phyloP scores from a whole-genome alignment of 2,113 vertebrate species.

The Melanostigma gelatinosum region DNA sequence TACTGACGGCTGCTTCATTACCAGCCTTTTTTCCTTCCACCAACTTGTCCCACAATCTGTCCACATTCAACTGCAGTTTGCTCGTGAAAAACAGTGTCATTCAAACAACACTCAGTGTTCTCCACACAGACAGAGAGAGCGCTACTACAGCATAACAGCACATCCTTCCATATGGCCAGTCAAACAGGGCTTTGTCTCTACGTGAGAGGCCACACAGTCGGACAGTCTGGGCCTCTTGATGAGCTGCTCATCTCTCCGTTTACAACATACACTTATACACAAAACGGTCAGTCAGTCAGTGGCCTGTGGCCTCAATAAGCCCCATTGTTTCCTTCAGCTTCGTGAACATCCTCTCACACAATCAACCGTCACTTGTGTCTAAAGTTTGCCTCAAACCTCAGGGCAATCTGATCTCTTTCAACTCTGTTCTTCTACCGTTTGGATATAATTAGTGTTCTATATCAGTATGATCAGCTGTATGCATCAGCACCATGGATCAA shows the following conservation, averaged over 20 bases:
- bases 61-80: slow-evolving; percentile 4
- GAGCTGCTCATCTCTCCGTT: slow-evolving; percentile 57
- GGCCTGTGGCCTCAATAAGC: slow-evolving; percentile 37
- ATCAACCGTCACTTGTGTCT: neutral
- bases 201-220: slow-evolving; percentile 40
- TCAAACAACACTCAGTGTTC: slow-evolving; percentile 7
- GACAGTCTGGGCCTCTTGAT: slow-evolving; percentile 58
- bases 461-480: slow-evolving; percentile 12
- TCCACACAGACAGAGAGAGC: neutral
- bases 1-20: neutral
- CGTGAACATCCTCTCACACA: slow-evolving; percentile 5
- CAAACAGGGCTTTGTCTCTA: slow-evolving; percentile 66
- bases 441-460: neutral
- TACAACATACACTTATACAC: slow-evolving; percentile 22
- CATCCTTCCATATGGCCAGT: slow-evolving; percentile 50
- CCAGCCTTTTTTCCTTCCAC: neutral
- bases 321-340: slow-evolving; percentile 41
- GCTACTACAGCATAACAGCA: slow-evolving; percentile 23
- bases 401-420: neutral
- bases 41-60: neutral
- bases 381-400: neutral
- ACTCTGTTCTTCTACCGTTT: neutral
- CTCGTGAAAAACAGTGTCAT: slow-evolving; percentile 5
- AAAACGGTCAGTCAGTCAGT: slow-evolving; percentile 33
- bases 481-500: slow-evolving; percentile 33